Evolutionary conservation across 2,888 invertebrate genomes (phyloP), one percentile per base, ranked within the genome.

Genomic region (Drosophila pegasa): DNA sequence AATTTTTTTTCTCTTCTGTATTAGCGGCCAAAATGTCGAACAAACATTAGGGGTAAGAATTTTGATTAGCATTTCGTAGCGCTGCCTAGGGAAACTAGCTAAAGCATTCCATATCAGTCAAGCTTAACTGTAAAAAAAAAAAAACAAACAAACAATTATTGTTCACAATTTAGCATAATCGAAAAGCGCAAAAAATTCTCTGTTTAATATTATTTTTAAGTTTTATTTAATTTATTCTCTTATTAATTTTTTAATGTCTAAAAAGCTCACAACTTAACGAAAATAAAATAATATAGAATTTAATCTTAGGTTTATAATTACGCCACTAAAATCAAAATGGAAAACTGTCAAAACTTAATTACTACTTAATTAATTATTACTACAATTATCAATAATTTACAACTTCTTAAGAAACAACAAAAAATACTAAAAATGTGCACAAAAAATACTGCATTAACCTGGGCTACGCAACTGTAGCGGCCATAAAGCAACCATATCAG

Each of bases 11-110:
- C n/a, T n/a, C n/a, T n/a, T n/a, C n/a, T 65, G 80, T 80, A 78
- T 80, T 83, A 80, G 70, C 76, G 73, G 77, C 81, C 84, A 83
- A 76, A 65, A 45, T 65, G 75, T 86, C 88, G 88, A 84, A 86
- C 83, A 84, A 84, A 68, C 38, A 43, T 59, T 66, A 66, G 59
- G 48, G 56, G 22, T 66, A 74, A 61, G 61, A 57, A 59, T 55
- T 68, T 68, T 70, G 27, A 78, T 67, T 64, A 73, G 88, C 81
- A 84, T 77, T 87, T 79, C 51, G 78, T 86, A 58, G 62, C 45
- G 70, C 61, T 66, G 75, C 61, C 59, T 56, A 71, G 62, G 61
- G 48, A 59, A 62, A 47, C 20, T 35, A 73, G 63, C 54, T 41
- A 63, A 68, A 71, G 25, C 84, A 85, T 85, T 85, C 84, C 84